These are phyloP conservation scores for Myotis myotis DNA, from an alignment of 2,797 vertebrate genomes.

Conservation along the genomic window DNA sequence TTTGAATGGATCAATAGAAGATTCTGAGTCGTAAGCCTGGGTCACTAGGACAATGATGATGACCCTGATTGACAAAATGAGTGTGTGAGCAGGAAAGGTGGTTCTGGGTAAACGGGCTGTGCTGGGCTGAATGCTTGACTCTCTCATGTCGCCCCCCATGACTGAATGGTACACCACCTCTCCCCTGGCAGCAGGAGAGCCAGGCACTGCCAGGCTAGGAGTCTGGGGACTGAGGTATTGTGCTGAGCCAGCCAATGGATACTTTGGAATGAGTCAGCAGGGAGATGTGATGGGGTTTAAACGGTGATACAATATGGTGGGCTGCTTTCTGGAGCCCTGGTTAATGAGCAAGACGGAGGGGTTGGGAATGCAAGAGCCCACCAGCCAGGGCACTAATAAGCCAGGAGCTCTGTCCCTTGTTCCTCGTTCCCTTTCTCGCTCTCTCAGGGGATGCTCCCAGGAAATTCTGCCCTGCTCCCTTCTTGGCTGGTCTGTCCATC, in stretches of 20 bases:
- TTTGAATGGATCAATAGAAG: neutral
- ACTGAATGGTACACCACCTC: neutral
- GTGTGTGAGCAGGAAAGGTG: neutral
- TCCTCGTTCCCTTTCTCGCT: neutral
- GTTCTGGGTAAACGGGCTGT: neutral
- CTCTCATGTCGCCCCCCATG: neutral
- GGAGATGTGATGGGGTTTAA: constrained; percentile 74
- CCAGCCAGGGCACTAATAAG: constrained; percentile 49
- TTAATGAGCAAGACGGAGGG: constrained; percentile 64
- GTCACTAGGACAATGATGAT: neutral
- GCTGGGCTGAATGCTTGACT: neutral
- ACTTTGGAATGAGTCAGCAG: constrained; percentile 68
- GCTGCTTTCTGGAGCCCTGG: constrained; percentile 61
- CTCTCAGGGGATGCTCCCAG: neutral
- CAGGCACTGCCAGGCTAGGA: neutral
- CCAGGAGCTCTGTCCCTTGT: constrained; percentile 31
- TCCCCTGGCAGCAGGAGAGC: neutral
- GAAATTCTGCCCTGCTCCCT: neutral
- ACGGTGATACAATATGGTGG: constrained; percentile 42
- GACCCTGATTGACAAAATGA: neutral
- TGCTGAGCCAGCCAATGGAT: constrained; percentile 56
- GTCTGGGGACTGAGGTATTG: neutral
- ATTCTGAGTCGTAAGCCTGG: neutral
- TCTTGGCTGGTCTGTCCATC: neutral
- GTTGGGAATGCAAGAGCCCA: constrained; percentile 46